Evolutionary conservation across 2,888 invertebrate genomes (phyloP), one percentile per base, ranked within the genome.

Genomic region (Drosophila recens): DNA sequence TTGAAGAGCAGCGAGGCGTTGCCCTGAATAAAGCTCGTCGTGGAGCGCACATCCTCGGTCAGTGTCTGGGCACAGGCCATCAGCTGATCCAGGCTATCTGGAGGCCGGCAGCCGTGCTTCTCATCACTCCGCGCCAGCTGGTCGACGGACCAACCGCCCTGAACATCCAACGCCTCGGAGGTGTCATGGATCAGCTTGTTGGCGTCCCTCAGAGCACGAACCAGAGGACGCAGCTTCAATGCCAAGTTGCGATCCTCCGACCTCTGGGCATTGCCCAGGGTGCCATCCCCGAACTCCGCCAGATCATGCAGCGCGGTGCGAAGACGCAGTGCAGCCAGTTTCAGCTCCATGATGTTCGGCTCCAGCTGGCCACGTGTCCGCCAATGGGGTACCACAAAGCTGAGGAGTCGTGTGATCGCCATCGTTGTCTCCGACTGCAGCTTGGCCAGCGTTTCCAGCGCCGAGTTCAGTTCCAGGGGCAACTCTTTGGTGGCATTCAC

Each of bases 11-110:
- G 93, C 67, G 96, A 95, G 45, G 96, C 96, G 91, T 97, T 97
- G 68, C 96, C 97, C 93, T 97, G 97, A 87, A 98, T 97, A 90
- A 98, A 97, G 13, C 97, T 97, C 17, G 97, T 96, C 15, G 97
- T 96, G 91, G 97, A 96, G 77, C 97, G 94, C 42, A 98, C 97
- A 93, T 98, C 98, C 91, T 97, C 97, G 0, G 96, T 97, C 33
- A 98, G 94, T 9, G 97, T 96, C 90, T 97, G 95, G 15, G 98
- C 96, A 90, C 97, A 97, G 10, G 96, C 96, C 73, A 98, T 96
- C 68, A 99, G 94, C 92, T 97, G 97, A 92, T 98, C 98, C 43
- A 98, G 93, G 40, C 97, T 96, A 92, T 98, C 98, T 17, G 96
- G 96, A 71, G 95, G 95, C 45, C 89, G 86, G 43, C 79, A 84